Conservation (phyloP, 2,113 vertebrate genomes). For the Tragulus kanchil region DNA sequence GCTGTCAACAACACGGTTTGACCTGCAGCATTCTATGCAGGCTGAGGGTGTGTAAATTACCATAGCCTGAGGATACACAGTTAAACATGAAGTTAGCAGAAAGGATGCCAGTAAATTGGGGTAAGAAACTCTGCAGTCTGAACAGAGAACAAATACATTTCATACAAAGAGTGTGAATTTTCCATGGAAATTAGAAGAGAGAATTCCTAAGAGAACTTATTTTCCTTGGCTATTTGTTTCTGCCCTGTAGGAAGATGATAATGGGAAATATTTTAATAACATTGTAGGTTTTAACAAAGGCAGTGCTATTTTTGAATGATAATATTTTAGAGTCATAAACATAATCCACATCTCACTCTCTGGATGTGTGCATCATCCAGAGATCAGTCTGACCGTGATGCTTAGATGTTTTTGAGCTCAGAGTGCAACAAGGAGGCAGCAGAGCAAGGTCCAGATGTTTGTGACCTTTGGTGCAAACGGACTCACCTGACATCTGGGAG, state of each 20-base stretch:
- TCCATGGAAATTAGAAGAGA: conserved; percentile 73
- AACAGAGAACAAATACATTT: conserved; percentile 68
- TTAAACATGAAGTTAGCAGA: conserved; percentile 52
- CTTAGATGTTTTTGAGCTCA: background rate
- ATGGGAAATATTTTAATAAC: conserved; percentile 75
- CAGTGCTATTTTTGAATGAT: conserved; percentile 73
- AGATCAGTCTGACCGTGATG: background rate
- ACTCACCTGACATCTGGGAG: background rate
- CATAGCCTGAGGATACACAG: background rate
- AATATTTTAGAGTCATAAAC: conserved; percentile 58
- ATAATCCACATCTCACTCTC: conserved; percentile 54
- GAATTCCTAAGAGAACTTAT: conserved; percentile 73
- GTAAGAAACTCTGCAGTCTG: conserved; percentile 34
- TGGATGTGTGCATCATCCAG: background rate
- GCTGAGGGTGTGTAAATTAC: conserved; percentile 47
- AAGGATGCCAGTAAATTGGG: conserved; percentile 45
- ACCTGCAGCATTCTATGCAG: conserved; percentile 27
- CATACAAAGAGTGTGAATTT: conserved; percentile 62
- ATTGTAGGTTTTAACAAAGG: conserved; percentile 70
- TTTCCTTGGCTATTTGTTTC: conserved; percentile 77
- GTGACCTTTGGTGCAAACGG: background rate
- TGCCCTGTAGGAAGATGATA: conserved; percentile 69
- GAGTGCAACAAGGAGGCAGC: background rate
- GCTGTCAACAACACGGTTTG: background rate
- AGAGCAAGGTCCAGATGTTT: background rate